These are phyloP conservation scores for Ips nitidus DNA, from an alignment of 1,140 invertebrate species.

Conservation along the genomic window DNA sequence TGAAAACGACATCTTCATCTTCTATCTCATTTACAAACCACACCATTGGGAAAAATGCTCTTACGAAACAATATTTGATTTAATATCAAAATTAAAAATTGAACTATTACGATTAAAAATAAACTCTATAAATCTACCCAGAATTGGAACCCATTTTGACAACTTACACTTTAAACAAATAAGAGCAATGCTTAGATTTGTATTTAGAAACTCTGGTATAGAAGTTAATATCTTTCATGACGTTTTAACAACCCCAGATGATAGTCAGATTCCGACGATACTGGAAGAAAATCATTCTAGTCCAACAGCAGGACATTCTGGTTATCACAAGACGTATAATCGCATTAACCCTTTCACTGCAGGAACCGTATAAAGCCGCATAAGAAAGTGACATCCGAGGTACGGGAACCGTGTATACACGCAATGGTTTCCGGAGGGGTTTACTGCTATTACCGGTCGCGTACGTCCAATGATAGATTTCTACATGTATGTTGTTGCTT, in stretches of 20 bases:
- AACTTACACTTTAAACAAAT: not conserved
- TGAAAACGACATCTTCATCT: not conserved
- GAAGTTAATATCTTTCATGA: slow-evolving; percentile 13
- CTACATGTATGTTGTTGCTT: too few relatives aligned
- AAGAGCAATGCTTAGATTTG: slow-evolving; percentile 5
- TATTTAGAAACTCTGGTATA: slow-evolving; percentile 8
- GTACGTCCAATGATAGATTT: too few relatives aligned
- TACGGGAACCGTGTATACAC: too few relatives aligned
- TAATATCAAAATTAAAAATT: slow-evolving; percentile 9
- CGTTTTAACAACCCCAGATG: not conserved
- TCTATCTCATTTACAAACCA: not conserved
- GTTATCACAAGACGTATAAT: slow-evolving; percentile 16
- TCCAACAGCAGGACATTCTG: slow-evolving; percentile 5
- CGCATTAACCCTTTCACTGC: not conserved
- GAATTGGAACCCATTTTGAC: not conserved
- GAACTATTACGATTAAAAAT: not conserved
- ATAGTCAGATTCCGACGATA: not conserved
- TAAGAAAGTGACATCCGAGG: too few relatives aligned
- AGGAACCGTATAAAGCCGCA: too few relatives aligned
- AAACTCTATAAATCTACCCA: slow-evolving; percentile 6
- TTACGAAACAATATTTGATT: slow-evolving; percentile 1
- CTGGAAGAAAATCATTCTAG: slow-evolving; percentile 12
- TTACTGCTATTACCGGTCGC: too few relatives aligned
- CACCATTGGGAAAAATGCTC: not conserved
- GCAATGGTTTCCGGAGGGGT: too few relatives aligned